These are phyloP conservation scores for Diuraphis noxia DNA, from an alignment of 1,140 invertebrate genomes.

Conservation along the genomic window DNA sequence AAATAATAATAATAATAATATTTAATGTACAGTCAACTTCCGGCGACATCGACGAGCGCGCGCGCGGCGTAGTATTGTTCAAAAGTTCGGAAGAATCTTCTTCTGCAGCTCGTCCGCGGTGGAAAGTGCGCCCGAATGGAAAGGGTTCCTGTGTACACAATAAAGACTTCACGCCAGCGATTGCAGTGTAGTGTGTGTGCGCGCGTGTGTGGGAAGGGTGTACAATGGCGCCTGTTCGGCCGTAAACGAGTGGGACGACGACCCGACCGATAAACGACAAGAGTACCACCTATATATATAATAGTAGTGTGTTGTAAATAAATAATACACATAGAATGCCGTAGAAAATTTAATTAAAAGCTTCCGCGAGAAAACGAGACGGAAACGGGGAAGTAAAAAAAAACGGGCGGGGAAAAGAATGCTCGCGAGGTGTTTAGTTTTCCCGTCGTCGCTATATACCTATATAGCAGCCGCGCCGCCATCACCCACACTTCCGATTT, in stretches of 20 bases:
- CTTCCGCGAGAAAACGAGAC: not conserved
- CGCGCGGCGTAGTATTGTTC: not conserved
- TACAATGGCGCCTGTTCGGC: not conserved
- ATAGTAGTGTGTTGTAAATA: not conserved
- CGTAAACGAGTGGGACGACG: not conserved
- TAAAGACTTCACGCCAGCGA: not conserved
- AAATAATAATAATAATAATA: constrained; percentile 3
- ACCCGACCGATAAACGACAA: not conserved
- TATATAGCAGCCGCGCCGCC: too few relatives aligned
- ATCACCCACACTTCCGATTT: not conserved
- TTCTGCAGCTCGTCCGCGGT: not conserved
- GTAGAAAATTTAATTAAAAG: not conserved
- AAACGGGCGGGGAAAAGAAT: not conserved
- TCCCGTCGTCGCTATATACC: too few relatives aligned
- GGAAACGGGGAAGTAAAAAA: not conserved
- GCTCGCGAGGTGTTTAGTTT: not conserved
- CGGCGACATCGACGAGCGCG: not conserved
- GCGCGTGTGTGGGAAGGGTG: too few relatives aligned
- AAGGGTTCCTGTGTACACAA: not conserved
- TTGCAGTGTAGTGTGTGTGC: too few relatives aligned
- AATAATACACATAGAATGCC: too few relatives aligned
- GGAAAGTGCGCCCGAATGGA: not conserved
- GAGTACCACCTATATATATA: not conserved
- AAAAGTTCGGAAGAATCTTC: not conserved
- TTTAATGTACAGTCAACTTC: not conserved